Base-by-base conservation (phyloP, 2,888 invertebrate species). In the Trachelus iudaicus region DNA sequence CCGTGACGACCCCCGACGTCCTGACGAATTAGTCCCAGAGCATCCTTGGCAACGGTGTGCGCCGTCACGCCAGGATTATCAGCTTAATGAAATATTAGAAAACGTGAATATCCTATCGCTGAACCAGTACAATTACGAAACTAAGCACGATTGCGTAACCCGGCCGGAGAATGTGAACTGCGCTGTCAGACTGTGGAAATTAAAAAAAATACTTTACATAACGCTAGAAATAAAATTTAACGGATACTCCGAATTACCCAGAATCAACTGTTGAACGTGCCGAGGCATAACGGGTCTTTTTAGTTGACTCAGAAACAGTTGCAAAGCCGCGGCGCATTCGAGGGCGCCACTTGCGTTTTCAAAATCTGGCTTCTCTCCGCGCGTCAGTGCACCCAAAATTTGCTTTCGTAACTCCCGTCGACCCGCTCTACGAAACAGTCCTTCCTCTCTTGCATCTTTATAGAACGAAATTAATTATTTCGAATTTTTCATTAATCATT, bases 1-100 rank as follows among this genome's bases (percentile, higher is more conserved):
- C 89, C 88, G 81, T 93, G 93, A 68, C 92, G 89, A 34, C 90
- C 91, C 0, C 87, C 81, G 11, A 93, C 85, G 81, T 93, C 92
- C 82, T 93, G 92, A 34, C 88, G 89, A 82, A 93, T 89, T 33
- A 93, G 83, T 37, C 93, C 93, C 34, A 93, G 81, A 30, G 92
- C 92, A 82, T 93, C 93, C n/a, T 90, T 88, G 3, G 93, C 93
- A 6, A 93, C 91, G 33, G 91, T 83, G 84, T 92, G 92, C 3
- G 92, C 90, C 4, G 89, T 87, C 76, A 93, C 89, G 37, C 92
- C 92, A 37, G 90, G 90, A 85, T 91, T 92, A 71, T 92, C 91
- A 79, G 91, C 92, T 92, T 69, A 33, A 40, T 15, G 15, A 40
- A 40, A 40, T 15, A 40, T 15, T 4, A 15, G 15, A 40, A 40